Conservation (phyloP, 2,888 invertebrate species). For the Nesidiocoris tenuis region DNA sequence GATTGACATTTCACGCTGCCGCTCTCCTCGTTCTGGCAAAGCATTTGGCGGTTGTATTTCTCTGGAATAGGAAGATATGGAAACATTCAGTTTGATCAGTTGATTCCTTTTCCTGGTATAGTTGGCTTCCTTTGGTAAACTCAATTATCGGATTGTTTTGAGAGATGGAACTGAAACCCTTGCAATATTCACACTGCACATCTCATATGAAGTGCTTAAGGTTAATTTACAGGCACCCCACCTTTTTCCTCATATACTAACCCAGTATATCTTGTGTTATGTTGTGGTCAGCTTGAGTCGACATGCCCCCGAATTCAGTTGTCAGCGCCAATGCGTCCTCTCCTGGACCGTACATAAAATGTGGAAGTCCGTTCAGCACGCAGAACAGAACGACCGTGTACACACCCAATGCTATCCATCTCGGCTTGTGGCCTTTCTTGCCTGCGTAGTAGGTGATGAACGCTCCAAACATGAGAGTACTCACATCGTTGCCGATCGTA, state of each 20-base stretch:
- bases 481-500: conserved; percentile 71
- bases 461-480: conserved; percentile 66
- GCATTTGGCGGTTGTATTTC: conserved; percentile 59
- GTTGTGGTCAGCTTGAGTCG: conserved; percentile 51
- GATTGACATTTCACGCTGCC: conserved; percentile 56
- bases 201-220: too few relatives aligned
- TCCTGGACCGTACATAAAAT: conserved; percentile 68
- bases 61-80: conserved; percentile 53
- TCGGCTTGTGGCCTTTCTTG: conserved; percentile 67
- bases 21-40: conserved; percentile 57
- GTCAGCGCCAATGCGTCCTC: conserved; percentile 65
- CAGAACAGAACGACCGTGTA: conserved; percentile 65
- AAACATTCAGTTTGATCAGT: too few relatives aligned
- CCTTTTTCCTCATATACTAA: too few relatives aligned
- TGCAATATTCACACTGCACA: too few relatives aligned
- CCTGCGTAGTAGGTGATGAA: conserved; percentile 66
- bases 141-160: too few relatives aligned
- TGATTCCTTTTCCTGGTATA: too few relatives aligned
- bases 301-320: conserved; percentile 55
- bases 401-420: conserved; percentile 67
- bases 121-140: too few relatives aligned
- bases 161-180: too few relatives aligned
- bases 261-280: conserved; percentile 55
- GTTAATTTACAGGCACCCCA: too few relatives aligned
- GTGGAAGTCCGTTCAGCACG: conserved; percentile 65